phyloP scores from a whole-genome alignment of 2,113 vertebrate species.

The Typhlomys cinereus region DNA sequence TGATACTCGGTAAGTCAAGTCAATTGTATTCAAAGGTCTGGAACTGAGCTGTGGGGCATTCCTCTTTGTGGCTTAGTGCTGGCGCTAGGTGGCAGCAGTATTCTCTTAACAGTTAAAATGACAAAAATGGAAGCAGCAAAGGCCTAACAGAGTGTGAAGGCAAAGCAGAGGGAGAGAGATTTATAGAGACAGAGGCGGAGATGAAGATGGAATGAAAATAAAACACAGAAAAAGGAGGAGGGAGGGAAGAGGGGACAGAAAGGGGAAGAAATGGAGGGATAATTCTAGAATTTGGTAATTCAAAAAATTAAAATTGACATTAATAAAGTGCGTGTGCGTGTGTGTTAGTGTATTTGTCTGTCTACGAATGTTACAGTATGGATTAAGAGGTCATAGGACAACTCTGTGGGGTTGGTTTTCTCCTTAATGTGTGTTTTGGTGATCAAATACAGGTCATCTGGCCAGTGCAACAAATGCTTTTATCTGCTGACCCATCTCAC shows the following conservation, averaged over 20 bases:
- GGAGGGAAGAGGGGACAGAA: too few species aligned
- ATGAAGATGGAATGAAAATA: background rate
- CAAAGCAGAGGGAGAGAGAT: background rate
- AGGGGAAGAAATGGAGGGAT: background rate
- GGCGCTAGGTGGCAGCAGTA: slow-evolving; percentile 68
- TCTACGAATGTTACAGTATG: too few species aligned
- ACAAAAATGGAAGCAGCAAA: background rate
- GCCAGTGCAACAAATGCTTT: too few species aligned
- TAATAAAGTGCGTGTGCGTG: too few species aligned
- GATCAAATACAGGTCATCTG: too few species aligned
- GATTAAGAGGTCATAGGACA: too few species aligned
- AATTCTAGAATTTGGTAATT: background rate
- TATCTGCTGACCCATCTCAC: too few species aligned
- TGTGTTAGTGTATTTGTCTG: too few species aligned
- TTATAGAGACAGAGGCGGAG: background rate
- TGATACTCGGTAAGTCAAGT: background rate
- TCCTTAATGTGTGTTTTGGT: too few species aligned
- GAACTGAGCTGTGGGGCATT: background rate
- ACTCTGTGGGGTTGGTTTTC: too few species aligned
- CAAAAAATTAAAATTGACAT: too few species aligned
- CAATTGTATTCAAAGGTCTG: background rate
- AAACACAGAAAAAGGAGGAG: background rate
- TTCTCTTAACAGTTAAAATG: slow-evolving; percentile 8
- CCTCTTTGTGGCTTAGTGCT: background rate
- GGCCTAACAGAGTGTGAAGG: background rate